A percentile compares a stretch with the other conserved stretches of the same genome.
Conservation (phyloP, 2,888 invertebrate species). For the Archips xylosteana region DNA sequence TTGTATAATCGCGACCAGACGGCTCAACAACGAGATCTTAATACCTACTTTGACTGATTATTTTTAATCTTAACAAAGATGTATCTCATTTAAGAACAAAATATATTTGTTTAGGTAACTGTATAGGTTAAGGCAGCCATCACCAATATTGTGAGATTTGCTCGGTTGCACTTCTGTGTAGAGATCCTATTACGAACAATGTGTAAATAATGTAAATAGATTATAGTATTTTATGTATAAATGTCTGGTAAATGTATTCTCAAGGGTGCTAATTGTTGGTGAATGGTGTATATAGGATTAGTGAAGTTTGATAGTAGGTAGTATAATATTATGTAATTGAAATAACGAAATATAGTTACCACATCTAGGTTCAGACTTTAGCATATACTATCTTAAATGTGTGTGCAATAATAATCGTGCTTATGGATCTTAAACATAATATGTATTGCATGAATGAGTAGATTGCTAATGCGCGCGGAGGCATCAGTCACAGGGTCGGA, state of each 20-base stretch:
- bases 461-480: conserved; percentile 53
- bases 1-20: conserved; percentile 44
- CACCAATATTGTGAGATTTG: conserved; percentile 45
- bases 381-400: conserved; percentile 76
- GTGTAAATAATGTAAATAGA: conserved; percentile 76
- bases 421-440: conserved; percentile 44
- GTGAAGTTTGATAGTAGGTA: conserved; percentile 58
- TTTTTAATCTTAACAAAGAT: conserved; percentile 64
- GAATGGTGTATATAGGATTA: conserved; percentile 68
- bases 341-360: conserved; percentile 75
- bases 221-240: conserved; percentile 61
- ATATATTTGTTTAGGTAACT: conserved; percentile 76
- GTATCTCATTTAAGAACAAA: conserved; percentile 81
- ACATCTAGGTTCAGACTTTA: conserved; percentile 68
- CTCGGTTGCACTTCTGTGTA: conserved; percentile 37
- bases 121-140: conserved; percentile 79
- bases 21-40: conserved; percentile 74
- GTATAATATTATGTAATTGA: conserved; percentile 56
- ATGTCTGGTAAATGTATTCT: conserved; percentile 78
- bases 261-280: conserved; percentile 84
- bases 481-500: conserved; percentile 69
- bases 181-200: conserved; percentile 56
- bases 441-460: conserved; percentile 56
- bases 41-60: conserved; percentile 71
- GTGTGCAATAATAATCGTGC: conserved; percentile 79